A percentile compares a stretch with the other conserved stretches of the same genome.
These are phyloP conservation scores for Empis livida DNA, from an alignment of 2,888 invertebrate genomes.

Conservation along the genomic window DNA sequence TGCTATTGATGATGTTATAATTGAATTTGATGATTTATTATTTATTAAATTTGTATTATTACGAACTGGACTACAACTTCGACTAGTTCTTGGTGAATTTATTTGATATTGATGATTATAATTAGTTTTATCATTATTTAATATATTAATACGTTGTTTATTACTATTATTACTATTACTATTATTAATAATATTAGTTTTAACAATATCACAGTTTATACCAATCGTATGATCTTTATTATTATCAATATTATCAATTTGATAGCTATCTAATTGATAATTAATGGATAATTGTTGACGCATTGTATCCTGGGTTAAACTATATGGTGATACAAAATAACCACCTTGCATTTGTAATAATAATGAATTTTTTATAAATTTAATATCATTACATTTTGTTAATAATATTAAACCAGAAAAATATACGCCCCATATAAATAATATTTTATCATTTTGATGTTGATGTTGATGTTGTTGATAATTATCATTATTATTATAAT, in stretches of 20 bases:
- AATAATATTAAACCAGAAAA: constrained; percentile 71
- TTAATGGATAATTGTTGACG: constrained; percentile 21
- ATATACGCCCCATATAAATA: constrained; percentile 75
- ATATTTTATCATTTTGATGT: constrained; percentile 39
- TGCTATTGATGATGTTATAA: too few species aligned
- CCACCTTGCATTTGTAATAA: constrained; percentile 83
- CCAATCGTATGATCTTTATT: background rate
- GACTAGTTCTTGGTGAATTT: constrained; percentile 27
- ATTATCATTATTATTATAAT: constrained; percentile 6
- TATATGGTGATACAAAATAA: constrained; percentile 56
- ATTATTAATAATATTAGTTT: constrained; percentile 1
- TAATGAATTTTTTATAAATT: constrained; percentile 39
- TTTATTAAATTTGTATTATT: background rate
- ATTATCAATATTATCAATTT: background rate
- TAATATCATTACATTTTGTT: constrained; percentile 16
- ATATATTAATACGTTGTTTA: background rate
- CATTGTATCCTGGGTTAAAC: constrained; percentile 22
- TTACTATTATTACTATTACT: constrained; percentile 1
- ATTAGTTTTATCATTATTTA: background rate
- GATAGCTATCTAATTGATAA: constrained; percentile 14
- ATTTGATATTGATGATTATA: constrained; percentile 18
- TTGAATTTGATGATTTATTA: too few species aligned
- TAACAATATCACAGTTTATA: constrained; percentile 9
- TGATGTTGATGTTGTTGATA: too few species aligned
- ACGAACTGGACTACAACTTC: constrained; percentile 23